Evolutionary conservation across 2,797 vertebrate genomes (phyloP).

Genomic region (Erethizon dorsatum): DNA sequence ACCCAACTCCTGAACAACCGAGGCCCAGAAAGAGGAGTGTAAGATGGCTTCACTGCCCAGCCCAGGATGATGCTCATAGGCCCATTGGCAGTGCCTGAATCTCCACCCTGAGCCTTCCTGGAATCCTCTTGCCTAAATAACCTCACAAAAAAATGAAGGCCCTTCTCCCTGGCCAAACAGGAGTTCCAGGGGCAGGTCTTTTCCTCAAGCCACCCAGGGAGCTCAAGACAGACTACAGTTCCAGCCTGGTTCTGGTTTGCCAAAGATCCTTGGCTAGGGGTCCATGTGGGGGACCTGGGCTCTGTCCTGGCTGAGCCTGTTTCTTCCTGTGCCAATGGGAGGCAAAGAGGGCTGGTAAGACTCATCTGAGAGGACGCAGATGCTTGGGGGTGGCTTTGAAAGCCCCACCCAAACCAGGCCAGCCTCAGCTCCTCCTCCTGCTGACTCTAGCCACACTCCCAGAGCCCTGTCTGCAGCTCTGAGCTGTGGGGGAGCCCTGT

Average conservation of each 20-base stretch:
- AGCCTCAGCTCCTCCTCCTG: not conserved
- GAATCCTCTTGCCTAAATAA: conserved; percentile 1
- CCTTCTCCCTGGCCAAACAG: not conserved
- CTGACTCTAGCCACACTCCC: fast-evolving
- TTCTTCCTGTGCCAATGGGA: not conserved
- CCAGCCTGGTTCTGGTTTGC: not conserved
- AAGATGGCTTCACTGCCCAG: not conserved
- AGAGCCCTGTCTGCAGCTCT: not conserved
- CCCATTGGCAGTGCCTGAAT: not conserved
- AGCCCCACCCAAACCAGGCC: not conserved
- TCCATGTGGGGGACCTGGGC: not conserved
- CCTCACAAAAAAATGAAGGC: not conserved
- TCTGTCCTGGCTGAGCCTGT: not conserved
- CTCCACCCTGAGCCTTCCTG: conserved; percentile 40
- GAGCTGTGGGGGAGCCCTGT: not conserved
- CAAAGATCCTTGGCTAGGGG: not conserved
- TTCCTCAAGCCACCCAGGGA: not conserved
- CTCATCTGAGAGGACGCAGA: not conserved
- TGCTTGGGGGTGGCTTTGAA: not conserved
- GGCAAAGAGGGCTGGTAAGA: not conserved
- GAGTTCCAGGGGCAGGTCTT: not conserved
- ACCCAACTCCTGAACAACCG: conserved; percentile 62
- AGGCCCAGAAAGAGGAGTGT: not conserved
- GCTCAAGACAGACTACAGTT: not conserved
- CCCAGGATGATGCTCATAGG: not conserved